Conservation (phyloP, 1,140 invertebrate species). For the Riptortus pedestris region DNA sequence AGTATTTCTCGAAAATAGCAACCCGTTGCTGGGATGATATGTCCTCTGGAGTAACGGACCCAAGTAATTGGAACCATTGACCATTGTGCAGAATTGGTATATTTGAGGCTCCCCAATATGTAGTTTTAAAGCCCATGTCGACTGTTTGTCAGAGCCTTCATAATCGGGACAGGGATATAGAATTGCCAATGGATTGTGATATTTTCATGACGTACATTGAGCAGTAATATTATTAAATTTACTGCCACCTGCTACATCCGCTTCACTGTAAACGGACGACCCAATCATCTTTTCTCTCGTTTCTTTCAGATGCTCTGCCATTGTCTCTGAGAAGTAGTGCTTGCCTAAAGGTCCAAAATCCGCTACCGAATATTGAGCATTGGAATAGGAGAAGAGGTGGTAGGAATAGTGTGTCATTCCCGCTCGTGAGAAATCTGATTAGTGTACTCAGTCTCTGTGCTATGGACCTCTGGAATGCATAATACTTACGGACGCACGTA, state of each 20-base stretch:
- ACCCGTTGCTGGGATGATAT: not conserved
- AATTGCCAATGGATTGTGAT: not conserved
- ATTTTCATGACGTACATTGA: not conserved
- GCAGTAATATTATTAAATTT: not conserved
- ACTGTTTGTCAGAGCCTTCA: not conserved
- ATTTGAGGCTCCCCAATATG: not conserved
- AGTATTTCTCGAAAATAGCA: not conserved
- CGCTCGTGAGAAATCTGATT: too few relatives aligned
- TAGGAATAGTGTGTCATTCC: too few relatives aligned
- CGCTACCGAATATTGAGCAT: not conserved
- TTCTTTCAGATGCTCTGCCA: not conserved
- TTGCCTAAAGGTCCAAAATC: not conserved
- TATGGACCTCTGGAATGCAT: too few relatives aligned
- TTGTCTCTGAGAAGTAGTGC: not conserved
- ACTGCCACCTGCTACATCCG: not conserved
- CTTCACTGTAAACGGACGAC: not conserved
- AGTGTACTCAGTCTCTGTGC: too few relatives aligned
- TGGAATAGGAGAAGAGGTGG: too few relatives aligned
- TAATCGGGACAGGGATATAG: not conserved
- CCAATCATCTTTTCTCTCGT: not conserved
- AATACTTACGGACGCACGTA: too few relatives aligned
- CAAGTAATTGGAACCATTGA: not conserved
- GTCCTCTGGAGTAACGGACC: not conserved
- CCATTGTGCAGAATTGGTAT: not conserved
- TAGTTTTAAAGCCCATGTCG: not conserved